Base-by-base conservation (phyloP, 2,113 vertebrate species). In the Rhagologus leucostigma region DNA sequence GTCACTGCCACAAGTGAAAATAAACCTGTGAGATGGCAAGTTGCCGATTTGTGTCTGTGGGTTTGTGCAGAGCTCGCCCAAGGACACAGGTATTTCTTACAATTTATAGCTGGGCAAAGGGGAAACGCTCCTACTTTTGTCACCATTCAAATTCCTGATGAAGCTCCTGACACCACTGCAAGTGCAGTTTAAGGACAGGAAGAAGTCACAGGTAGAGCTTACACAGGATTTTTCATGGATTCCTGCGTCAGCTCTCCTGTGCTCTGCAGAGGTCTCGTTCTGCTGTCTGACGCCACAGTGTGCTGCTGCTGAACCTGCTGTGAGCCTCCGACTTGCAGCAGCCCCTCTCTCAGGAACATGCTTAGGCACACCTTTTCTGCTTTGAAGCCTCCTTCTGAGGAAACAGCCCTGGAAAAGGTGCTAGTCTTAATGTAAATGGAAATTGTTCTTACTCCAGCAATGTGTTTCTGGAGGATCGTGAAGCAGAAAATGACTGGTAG, bases 251-350 rank as follows among this genome's bases (percentile, higher is more conserved):
- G 55, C 60, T 59, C 30, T 85, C 17, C 42, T 0, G 0, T 68
- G 57, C 39, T 83, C 35, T 10, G 15, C 62, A 71, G 67, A 67
- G 82, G 32, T 65, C 49, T 91, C 0, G 0, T 63, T 60, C 27
- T 49, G 30, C 80, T 60, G 35, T 19, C 26, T 29, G 27, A 39
- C 0, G 0, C 35, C 1, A 0, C 63, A 29, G 42, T 3, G 2
- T 67, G 29, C 13, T 35, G 11, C 87, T 94, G 64, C 69, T 62
- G 35, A 74, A 46, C 56, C 44, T 35, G 37, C 47, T 46, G 49
- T 8, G 8, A 22, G 55, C 19, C 46, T 41, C 37, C 63, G 42
- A 7, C 63, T 69, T 56, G 52, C 62, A 44, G 39, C 27, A 19
- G 8, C 39, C 42, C 19, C 23, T 62, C 44, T 80, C 50, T 47